These are phyloP conservation scores for Rhinichthys klamathensis DNA, from an alignment of 2,113 vertebrate species.

Conservation along the genomic window DNA sequence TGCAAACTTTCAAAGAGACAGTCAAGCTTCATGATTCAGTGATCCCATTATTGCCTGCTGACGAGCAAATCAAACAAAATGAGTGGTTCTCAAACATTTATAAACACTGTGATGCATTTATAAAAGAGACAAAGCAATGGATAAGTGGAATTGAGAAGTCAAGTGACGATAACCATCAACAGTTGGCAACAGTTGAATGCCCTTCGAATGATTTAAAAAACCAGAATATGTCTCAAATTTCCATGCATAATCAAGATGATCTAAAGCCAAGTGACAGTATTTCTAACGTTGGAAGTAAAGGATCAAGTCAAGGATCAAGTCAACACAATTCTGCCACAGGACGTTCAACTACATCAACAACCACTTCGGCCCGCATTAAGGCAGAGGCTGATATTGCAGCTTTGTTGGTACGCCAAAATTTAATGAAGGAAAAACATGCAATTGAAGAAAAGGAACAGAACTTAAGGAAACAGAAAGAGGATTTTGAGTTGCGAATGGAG, in stretches of 20 bases:
- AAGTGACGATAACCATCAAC: too few species aligned
- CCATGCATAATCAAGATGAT: not conserved
- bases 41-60: too few species aligned
- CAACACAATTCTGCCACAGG: not conserved
- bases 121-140: too few species aligned
- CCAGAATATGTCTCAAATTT: not conserved
- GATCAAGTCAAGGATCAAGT: not conserved
- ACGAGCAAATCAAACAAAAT: too few species aligned
- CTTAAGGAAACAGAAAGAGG: conserved; percentile 4
- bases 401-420: conserved; percentile 9
- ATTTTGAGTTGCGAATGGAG: not conserved
- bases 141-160: too few species aligned
- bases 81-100: too few species aligned
- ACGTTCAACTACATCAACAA: not conserved
- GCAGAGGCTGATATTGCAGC: conserved; percentile 15
- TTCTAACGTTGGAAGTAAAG: not conserved
- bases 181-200: too few species aligned
- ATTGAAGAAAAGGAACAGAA: conserved; percentile 12
- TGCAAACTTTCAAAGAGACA: too few species aligned
- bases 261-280: not conserved
- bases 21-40: too few species aligned
- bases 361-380: not conserved
- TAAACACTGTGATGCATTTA: too few species aligned
- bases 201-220: too few species aligned
- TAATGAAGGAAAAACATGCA: conserved; percentile 14